Base-by-base conservation (phyloP, 2,113 vertebrate species). In the Podocnemis expansa region DNA sequence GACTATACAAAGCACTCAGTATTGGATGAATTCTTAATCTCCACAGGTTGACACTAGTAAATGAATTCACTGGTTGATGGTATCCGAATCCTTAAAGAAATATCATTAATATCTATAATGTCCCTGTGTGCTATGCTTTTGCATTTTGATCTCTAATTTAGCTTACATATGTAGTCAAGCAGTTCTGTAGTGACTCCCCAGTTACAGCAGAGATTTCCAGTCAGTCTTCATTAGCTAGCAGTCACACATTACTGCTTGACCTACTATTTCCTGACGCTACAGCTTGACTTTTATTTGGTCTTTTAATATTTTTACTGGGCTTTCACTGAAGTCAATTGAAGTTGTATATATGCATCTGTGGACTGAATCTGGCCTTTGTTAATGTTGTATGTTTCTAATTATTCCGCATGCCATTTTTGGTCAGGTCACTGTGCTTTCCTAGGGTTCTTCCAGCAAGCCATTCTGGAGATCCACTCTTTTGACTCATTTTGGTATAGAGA, bases 401-500 rank as follows among this genome's bases (percentile, higher is more conserved):
- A 2, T 25, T 70, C 17, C 84, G 1, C 63, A 76, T 94, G 51
- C 43, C 86, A 86, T 21, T 43, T 52, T 63, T 22, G 34, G 56
- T 85, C 29, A 17, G 1, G 31, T 70, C 34, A 73, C 75, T 87
- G 52, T 85, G 29, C 3, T 17, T 80, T 22, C 83, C 12, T 27
- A 25, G 89, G 51, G 8, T 49, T 51, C 24, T 81, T 67, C 78
- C 12, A 16, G 88, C 21, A 78, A 31, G 80, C 31, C 0, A 0
- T 78, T 86, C 78, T 85, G 83, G 81, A 96, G 63, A 51, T 52
- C n/a, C 12, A 8, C 70, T 82, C 55, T 85, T 70, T 56, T 79
- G 34, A 45, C 67, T 84, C 0, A 1, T 67, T 91, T 80, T 91
- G 84, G 81, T 52, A 0, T 0, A 0, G 63, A 55, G 43, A 3